Evolutionary conservation across 2,797 vertebrate genomes (phyloP).

Genomic region (Aphelocoma californica): DNA sequence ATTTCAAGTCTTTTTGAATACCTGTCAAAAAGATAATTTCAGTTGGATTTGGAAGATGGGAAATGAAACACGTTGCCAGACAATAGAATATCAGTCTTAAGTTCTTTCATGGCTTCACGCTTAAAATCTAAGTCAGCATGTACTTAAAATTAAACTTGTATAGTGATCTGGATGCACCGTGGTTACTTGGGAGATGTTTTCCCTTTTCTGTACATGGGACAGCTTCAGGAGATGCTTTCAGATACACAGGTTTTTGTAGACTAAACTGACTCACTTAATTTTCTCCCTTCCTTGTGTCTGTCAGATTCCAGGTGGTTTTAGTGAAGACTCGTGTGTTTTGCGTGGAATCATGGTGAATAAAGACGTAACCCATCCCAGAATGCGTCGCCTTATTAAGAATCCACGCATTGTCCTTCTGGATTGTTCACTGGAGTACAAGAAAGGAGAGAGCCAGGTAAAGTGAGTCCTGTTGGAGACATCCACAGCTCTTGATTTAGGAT

Average conservation of each 20-base stretch:
- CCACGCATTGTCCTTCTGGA: slow-evolving; percentile 93
- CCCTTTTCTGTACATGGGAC: neutral
- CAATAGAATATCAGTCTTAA: neutral
- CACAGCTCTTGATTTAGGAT: fast-evolving
- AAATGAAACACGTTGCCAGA: neutral
- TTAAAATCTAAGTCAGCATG: neutral
- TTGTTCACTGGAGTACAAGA: slow-evolving; percentile 96
- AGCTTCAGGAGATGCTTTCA: neutral
- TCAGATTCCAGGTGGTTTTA: slow-evolving; percentile 91
- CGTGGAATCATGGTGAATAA: slow-evolving; percentile 95
- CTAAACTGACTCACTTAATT: neutral
- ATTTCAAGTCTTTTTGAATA: neutral
- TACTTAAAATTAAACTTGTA: neutral
- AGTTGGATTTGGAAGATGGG: neutral
- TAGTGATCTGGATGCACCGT: fast-evolving
- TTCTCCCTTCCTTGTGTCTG: neutral
- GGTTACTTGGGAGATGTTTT: neutral
- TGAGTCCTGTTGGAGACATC: neutral
- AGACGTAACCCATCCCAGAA: slow-evolving; percentile 90
- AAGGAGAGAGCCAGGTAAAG: slow-evolving; percentile 95
- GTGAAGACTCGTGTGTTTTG: slow-evolving; percentile 91
- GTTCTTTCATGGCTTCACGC: neutral
- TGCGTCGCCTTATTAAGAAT: slow-evolving; percentile 88
- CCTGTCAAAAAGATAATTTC: neutral
- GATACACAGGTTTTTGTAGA: neutral